phyloP scores from a whole-genome alignment of 2,113 vertebrate species.

The Leucopsar rothschildi region DNA sequence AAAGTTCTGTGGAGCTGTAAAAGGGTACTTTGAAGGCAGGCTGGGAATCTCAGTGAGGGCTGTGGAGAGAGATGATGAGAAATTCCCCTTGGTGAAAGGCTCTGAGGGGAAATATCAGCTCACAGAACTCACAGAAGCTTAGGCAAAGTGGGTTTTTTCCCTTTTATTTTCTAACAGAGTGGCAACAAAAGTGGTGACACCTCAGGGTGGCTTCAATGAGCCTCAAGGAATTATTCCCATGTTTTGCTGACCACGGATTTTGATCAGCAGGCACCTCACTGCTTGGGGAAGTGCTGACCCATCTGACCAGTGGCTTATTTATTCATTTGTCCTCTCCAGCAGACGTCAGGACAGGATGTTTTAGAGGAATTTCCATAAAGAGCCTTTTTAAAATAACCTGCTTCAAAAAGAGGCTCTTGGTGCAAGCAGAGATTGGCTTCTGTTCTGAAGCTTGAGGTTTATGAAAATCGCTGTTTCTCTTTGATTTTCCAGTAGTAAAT shows the following conservation, averaged over 20 bases:
- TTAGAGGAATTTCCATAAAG: not conserved
- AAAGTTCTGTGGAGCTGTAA: not conserved
- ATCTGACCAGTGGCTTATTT: not conserved
- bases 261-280: not conserved
- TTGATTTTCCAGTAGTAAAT: constrained; percentile 49
- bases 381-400: constrained; percentile 23
- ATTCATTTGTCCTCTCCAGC: not conserved
- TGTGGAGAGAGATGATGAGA: not conserved
- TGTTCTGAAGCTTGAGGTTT: constrained; percentile 41
- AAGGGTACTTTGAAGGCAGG: not conserved
- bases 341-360: not conserved
- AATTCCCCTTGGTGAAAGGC: not conserved
- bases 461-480: constrained; percentile 43
- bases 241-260: not conserved
- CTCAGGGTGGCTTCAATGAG: not conserved
- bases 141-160: fast-evolving
- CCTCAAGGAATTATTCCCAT: not conserved
- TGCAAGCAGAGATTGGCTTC: constrained; percentile 30
- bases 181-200: not conserved
- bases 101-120: not conserved
- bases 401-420: constrained; percentile 8
- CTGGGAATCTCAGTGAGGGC: not conserved
- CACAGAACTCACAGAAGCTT: not conserved
- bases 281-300: not conserved
- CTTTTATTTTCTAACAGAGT: not conserved